Evolutionary conservation across 2,888 invertebrate genomes (phyloP), one percentile per base, ranked within the genome.

Genomic region (Polydrusus pterygomalis): DNA sequence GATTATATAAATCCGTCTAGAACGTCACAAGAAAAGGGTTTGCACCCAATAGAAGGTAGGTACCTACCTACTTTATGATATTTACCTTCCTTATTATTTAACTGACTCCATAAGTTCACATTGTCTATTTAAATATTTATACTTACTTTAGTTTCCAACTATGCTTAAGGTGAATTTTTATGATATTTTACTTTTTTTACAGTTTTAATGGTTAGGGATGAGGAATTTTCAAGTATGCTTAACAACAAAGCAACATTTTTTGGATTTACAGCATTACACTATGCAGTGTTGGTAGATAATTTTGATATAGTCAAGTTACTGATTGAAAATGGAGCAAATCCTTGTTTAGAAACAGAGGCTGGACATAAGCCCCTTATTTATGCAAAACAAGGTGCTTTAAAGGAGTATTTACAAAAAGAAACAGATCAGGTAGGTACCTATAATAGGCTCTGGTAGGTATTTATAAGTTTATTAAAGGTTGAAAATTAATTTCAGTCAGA

Each of bases 231-330:
- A 81, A 90, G 91, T 81, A 87, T 90, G 54, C 89, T 94, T 86
- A 93, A 92, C 84, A 91, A 90, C 81, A 90, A 92, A 82, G 94
- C 94, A 0, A 93, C 93, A 9, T 97, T 95, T 87, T 90, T 92
- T 79, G 96, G 96, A 40, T 96, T 95, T 88, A 96, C 97, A 70
- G 92, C 96, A 63, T 89, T 97, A 79, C 97, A 97, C 87, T 97
- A 97, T 89, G 96, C 97, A 10, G 95, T 93, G 65, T 88, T 97
- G 56, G 90, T 92, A 1, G 93, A 96, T 88, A 92, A 93, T 79
- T 83, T 89, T 2, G 89, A 89, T 20, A 89, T 92, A 45, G 91
- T 94, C 7, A 88, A 90, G 82, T 87, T 91, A 47, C 89, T 97
- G 67, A 87, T 97, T 11, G 91, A 93, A 75, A 90, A 90, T 81